Evolutionary conservation across 2,888 invertebrate species (phyloP).

Genomic region (Habroteleia sp.): DNA sequence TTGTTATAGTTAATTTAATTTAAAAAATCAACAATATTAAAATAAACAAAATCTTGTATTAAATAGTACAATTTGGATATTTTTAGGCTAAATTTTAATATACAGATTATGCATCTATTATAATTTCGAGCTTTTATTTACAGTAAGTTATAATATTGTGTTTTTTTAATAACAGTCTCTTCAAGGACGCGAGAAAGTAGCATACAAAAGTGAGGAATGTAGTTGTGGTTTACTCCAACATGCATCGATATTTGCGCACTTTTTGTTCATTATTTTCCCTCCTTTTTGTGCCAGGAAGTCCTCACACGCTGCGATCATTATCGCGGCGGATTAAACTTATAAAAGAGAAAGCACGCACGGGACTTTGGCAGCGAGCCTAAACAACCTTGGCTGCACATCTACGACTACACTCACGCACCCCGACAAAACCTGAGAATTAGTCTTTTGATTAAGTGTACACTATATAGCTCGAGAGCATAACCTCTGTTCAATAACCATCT

Average conservation of each 20-base stretch:
- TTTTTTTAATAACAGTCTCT: no score
- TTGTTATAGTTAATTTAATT: no score
- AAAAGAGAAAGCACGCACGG: conserved; percentile 54
- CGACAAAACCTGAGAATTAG: conserved; percentile 40
- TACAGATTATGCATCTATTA: no score
- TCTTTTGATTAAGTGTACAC: conserved; percentile 44
- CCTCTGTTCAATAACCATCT: conserved; percentile 26
- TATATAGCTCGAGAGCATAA: conserved; percentile 20
- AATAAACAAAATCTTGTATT: no score
- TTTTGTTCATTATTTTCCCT: conserved; percentile 14
- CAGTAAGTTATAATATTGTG: no score
- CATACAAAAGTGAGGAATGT: conserved; percentile 20
- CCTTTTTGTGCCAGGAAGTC: conserved; percentile 35
- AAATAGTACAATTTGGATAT: no score
- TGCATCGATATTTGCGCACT: conserved; percentile 5
- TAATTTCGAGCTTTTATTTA: no score
- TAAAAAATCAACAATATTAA: no score
- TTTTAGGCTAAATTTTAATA: no score
- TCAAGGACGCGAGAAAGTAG: no score
- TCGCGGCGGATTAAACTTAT: conserved; percentile 52
- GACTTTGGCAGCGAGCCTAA: conserved; percentile 22
- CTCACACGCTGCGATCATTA: conserved; percentile 46
- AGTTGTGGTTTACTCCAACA: no score
- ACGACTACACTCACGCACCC: conserved; percentile 47
- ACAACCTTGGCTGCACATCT: conserved; percentile 42